A percentile compares a stretch with the other conserved stretches of the same genome.
These are phyloP conservation scores for Gasteruption jaculator DNA, from an alignment of 2,888 invertebrate genomes.

Conservation along the genomic window DNA sequence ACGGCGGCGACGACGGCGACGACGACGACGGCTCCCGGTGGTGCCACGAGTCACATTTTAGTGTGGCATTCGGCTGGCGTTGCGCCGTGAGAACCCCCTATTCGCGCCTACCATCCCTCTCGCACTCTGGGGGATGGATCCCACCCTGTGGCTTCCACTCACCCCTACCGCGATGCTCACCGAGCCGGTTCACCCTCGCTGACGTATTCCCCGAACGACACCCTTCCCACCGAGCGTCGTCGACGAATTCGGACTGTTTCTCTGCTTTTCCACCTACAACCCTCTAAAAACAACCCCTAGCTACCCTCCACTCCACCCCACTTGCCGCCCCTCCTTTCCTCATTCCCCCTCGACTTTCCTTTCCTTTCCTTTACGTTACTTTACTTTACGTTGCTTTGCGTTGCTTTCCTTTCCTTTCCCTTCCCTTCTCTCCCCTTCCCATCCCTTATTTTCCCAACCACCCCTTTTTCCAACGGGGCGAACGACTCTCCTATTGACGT, in stretches of 20 bases:
- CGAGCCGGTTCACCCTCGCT: conserved; percentile 11
- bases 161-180: conserved; percentile 12
- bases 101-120: conserved; percentile 15
- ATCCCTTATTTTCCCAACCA: neutral
- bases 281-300: no score
- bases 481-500: conserved; percentile 37
- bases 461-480: conserved; percentile 10
- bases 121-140: conserved; percentile 13
- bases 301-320: conserved; percentile 5
- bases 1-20: conserved; percentile 6
- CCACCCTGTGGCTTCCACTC: conserved; percentile 16
- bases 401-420: conserved; percentile 12
- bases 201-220: no score
- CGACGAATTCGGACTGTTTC: no score
- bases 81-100: conserved; percentile 32
- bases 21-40: conserved; percentile 27
- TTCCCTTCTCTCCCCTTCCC: conserved; percentile 10
- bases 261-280: no score
- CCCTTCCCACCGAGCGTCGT: no score
- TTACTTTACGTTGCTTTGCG: conserved; percentile 14
- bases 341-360: conserved; percentile 14
- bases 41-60: conserved; percentile 43
- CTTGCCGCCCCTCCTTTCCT: conserved; percentile 14
- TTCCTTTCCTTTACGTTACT: neutral
- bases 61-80: conserved; percentile 34